Evolutionary conservation across 2,113 vertebrate genomes (phyloP).

Genomic region (Ammodytes marinus): DNA sequence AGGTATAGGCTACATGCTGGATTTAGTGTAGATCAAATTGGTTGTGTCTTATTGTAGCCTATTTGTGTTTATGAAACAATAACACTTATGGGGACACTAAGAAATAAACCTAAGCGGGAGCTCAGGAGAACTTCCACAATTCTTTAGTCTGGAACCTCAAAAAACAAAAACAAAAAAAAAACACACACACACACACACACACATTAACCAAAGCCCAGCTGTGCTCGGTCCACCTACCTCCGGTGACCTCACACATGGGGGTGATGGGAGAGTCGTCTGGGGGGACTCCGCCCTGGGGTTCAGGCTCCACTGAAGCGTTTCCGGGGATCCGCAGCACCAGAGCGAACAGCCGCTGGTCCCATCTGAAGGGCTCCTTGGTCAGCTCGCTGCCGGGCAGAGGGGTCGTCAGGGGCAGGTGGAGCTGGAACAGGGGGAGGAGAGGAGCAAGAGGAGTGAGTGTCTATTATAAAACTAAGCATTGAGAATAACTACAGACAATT

Average conservation of each 20-base stretch:
- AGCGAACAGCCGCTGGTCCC: slow-evolving; percentile 95
- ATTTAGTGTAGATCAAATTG: not conserved
- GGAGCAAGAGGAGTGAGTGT: not conserved
- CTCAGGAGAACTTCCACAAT: not conserved
- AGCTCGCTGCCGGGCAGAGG: slow-evolving; percentile 94
- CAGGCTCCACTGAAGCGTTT: slow-evolving; percentile 87
- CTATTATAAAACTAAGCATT: not conserved
- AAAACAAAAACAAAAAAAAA: too few relatives aligned
- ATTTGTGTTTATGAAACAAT: not conserved
- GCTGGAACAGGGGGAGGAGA: slow-evolving; percentile 77
- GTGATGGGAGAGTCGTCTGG: slow-evolving; percentile 94
- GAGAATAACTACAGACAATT: not conserved
- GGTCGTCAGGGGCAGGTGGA: slow-evolving; percentile 94
- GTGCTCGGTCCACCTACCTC: slow-evolving; percentile 80
- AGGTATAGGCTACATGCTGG: not conserved
- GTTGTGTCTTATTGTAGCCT: not conserved
- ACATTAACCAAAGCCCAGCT: slow-evolving; percentile 34
- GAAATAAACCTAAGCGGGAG: not conserved
- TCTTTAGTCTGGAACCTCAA: not conserved
- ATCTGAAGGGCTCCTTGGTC: slow-evolving; percentile 96
- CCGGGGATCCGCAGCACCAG: slow-evolving; percentile 92
- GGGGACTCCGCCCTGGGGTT: slow-evolving; percentile 89
- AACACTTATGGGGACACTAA: not conserved
- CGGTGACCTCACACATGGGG: slow-evolving; percentile 96
- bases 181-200: not conserved